Base-by-base conservation (phyloP, 2,113 vertebrate species). In the Ifrita kowaldi region DNA sequence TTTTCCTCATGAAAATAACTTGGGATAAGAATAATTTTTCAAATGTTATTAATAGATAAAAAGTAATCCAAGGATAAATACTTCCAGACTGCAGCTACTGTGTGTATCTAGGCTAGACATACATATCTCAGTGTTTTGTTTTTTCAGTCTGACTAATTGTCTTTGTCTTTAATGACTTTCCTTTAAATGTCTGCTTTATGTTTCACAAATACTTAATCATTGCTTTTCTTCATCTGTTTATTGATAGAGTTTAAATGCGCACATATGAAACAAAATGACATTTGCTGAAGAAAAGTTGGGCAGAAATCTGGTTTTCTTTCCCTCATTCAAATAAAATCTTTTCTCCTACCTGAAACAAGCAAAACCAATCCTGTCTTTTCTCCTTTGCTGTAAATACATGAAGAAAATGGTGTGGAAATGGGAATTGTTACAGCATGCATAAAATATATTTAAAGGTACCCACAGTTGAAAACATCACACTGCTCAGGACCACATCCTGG, bases 101-200 rank as follows among this genome's bases (percentile, higher is more conserved):
- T 97, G 95, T 97, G 76, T 94, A 96, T 97, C 91, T 94, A 75
- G 92, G 89, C 96, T 97, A 96, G 94, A 97, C 91, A 87, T 87
- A 55, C 13, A 95, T 97, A 92, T 97, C 94, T 95, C 50, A 47
- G 13, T 35, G 55, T 96, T 97, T 94, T 96, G 86, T 96, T 97
- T 94, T 96, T 97, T 69, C 16, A 97, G 87, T 92, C 90, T 97
- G 89, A 96, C 94, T 97, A 96, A 97, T 97, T 98, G 95, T 98
- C 95, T 96, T 97, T 98, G 84, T 88, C 93, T 87, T 97, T 96
- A 95, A 92, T 92, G 93, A 97, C 49, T 90, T 79, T 94, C 60
- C 60, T 94, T 94, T 53, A 81, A 94, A 84, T 57, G 67, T 97
- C 94, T 97, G 87, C 62, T 97, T 94, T 97, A 79, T 96, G 81